Evolutionary conservation across 2,888 invertebrate genomes (phyloP), one percentile per base, ranked within the genome.

Genomic region (Meandrusa payeni): DNA sequence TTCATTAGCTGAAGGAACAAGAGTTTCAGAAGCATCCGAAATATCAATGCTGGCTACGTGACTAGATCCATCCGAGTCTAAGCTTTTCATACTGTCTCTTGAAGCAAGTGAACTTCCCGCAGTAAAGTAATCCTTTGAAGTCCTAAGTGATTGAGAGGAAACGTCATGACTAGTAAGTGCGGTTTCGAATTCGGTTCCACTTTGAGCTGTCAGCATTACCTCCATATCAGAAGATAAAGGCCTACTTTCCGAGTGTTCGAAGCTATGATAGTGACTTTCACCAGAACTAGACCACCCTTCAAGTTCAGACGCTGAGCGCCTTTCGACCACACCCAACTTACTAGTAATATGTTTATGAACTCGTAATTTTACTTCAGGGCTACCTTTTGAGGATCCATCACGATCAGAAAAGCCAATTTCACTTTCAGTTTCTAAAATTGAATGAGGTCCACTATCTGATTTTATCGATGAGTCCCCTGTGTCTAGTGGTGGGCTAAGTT

Each of bases 1-100:
- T 70, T 96, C 96, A 64, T 94, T 93, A 4, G 94, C 93, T 1
- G 98, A 97, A 6, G 97, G 96, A 5, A 98, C 94, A 4, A 98
- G 79, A 1, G 98, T 98, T 82, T 97, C 97, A 0, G 97, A 97
- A 13, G 94, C 90, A 75, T 98, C 97, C 19, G 97, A 97, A 22
- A 96, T 92, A 79, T 97, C 97, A 50, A 96, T 91, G 64, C 96
- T 96, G 0, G 94, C 96, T 43, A 97, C 88, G 72, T 96, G 94
- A 9, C 95, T 96, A 0, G 96, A 96, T 52, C 94, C 95, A 75
- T 96, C 94, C 1, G 96, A 97, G 64, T 96, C 95, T 27, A 97
- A 85, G 46, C 96, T 96, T 67, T 93, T 95, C 93, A 96, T 95
- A 50, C 96, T 96, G 66, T 95, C 96, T 57, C 94, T 92, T 0